A percentile compares a stretch with the other conserved stretches of the same genome.
These are phyloP conservation scores for Sphaerophoria rueppellii DNA, from an alignment of 2,888 invertebrate genomes.

Conservation along the genomic window DNA sequence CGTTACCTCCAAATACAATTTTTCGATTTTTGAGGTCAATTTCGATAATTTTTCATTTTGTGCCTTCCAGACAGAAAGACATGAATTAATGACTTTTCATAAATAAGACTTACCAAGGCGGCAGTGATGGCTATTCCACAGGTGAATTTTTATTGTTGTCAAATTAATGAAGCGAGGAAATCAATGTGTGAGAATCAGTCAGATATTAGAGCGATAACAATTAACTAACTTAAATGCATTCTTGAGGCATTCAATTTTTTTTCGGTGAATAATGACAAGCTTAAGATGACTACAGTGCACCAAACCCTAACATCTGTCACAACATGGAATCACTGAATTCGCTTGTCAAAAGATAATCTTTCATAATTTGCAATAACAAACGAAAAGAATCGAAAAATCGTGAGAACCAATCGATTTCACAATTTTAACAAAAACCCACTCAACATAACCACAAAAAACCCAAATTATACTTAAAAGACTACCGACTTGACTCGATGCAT, in stretches of 20 bases:
- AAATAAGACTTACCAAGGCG: not conserved
- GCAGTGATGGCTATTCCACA: not conserved
- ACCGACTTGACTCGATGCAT: constrained; percentile 17
- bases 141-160: not conserved
- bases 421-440: constrained; percentile 65
- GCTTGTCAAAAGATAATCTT: constrained; percentile 50
- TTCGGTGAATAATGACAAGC: not conserved
- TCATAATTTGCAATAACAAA: constrained; percentile 53
- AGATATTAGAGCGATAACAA: not conserved
- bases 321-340: not conserved
- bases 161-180: not conserved
- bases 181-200: not conserved
- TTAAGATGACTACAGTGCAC: not conserved
- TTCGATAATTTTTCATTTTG: not conserved
- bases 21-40: not conserved
- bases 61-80: not conserved
- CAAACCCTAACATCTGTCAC: constrained; percentile 11
- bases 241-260: not conserved
- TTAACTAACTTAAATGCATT: not conserved
- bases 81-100: constrained; percentile 9
- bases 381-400: constrained; percentile 36
- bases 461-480: constrained; percentile 39
- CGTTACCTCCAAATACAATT: not conserved
- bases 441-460: constrained; percentile 41
- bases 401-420: constrained; percentile 54